phyloP scores from a whole-genome alignment of 2,797 vertebrate genomes.

The Molossus alvarezi region DNA sequence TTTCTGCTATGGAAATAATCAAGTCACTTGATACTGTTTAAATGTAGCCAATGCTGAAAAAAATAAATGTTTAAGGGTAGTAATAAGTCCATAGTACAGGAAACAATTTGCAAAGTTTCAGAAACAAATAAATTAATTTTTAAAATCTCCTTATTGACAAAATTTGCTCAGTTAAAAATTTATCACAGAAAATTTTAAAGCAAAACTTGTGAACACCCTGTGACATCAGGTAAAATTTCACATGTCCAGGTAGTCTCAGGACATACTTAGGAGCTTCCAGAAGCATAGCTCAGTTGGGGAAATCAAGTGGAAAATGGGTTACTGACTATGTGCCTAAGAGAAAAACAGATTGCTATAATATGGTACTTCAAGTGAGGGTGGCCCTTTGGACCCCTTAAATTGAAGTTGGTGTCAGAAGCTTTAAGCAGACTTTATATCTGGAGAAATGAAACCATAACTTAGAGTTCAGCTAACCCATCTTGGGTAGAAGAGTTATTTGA shows the following conservation, averaged over 20 bases:
- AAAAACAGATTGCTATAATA: background rate
- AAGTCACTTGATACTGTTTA: background rate
- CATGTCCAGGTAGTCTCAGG: background rate
- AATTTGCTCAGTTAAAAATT: background rate
- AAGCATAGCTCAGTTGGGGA: background rate
- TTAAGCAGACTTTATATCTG: background rate
- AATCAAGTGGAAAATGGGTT: background rate
- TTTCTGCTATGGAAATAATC: background rate
- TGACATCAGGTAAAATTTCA: background rate
- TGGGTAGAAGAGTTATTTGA: background rate
- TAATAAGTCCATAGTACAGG: background rate
- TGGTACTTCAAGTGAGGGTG: background rate
- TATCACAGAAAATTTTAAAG: background rate
- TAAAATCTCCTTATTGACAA: background rate
- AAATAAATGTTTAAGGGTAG: background rate
- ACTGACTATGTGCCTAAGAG: background rate
- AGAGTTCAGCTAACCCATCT: background rate
- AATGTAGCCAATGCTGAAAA: background rate
- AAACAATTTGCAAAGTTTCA: background rate
- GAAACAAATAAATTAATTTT: background rate
- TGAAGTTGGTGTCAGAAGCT: background rate
- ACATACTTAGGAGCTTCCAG: background rate
- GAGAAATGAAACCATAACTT: background rate
- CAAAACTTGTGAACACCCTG: background rate
- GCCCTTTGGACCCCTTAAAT: fast-evolving